Conservation (phyloP, 1,140 invertebrate genomes). For the Acyrthosiphon pisum region DNA sequence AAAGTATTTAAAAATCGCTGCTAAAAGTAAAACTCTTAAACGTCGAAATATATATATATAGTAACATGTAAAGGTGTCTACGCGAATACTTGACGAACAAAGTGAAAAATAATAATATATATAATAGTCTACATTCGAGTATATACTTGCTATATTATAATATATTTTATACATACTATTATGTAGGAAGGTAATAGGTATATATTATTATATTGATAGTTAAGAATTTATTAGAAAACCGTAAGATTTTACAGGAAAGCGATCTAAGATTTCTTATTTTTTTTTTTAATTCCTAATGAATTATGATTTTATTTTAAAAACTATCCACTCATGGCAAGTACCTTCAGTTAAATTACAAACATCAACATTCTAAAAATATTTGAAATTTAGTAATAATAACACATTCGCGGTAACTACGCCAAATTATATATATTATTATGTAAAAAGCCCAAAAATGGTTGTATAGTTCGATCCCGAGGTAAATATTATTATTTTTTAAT, state of each 20-base stretch:
- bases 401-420: too few relatives aligned
- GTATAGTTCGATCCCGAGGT: too few relatives aligned
- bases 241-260: not conserved
- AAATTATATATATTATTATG: too few relatives aligned
- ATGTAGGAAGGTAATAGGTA: not conserved
- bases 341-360: not conserved
- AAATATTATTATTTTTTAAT: too few relatives aligned
- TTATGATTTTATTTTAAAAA: not conserved
- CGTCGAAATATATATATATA: not conserved
- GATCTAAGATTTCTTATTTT: not conserved
- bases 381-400: too few relatives aligned
- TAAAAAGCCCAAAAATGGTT: not conserved
- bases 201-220: not conserved
- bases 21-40: not conserved
- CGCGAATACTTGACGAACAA: not conserved
- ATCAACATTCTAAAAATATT: not conserved
- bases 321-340: not conserved
- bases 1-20: not conserved
- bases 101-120: slow-evolving; percentile 3
- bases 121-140: not conserved
- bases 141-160: too few relatives aligned
- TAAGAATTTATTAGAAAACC: not conserved
- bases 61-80: not conserved
- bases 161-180: not conserved
- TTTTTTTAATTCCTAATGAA: not conserved